These are phyloP conservation scores for Podotricha telesiphe DNA, from an alignment of 2,888 invertebrate species.

Conservation along the genomic window DNA sequence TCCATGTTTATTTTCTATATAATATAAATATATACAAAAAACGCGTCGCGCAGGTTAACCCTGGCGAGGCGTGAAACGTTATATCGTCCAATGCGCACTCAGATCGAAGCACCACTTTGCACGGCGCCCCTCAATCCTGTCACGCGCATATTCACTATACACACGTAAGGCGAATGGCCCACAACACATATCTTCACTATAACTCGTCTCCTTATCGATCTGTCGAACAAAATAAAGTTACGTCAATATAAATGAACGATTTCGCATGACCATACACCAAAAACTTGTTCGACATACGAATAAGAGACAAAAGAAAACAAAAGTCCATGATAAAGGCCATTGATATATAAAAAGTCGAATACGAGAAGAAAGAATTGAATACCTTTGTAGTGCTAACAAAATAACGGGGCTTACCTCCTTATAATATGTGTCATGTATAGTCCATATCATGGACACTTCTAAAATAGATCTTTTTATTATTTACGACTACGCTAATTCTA, in stretches of 20 bases:
- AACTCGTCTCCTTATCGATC: slow-evolving; percentile 77
- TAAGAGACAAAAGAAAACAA: slow-evolving; percentile 82
- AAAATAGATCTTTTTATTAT: slow-evolving; percentile 59
- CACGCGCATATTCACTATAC: slow-evolving; percentile 75
- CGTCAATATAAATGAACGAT: slow-evolving; percentile 63
- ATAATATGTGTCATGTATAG: slow-evolving; percentile 67
- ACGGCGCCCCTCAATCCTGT: slow-evolving; percentile 58
- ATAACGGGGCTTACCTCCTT: slow-evolving; percentile 62
- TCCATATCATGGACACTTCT: slow-evolving; percentile 69
- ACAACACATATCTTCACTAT: slow-evolving; percentile 74
- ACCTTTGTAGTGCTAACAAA: slow-evolving; percentile 52
- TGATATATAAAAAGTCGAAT: slow-evolving; percentile 80
- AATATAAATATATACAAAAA: slow-evolving; percentile 47
- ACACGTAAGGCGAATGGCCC: slow-evolving; percentile 67
- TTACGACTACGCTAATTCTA: slow-evolving; percentile 74
- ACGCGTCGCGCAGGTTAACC: slow-evolving; percentile 48
- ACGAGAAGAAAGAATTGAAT: slow-evolving; percentile 61
- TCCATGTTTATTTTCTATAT: slow-evolving; percentile 65
- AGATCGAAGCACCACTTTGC: slow-evolving; percentile 61
- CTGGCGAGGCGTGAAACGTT: slow-evolving; percentile 50
- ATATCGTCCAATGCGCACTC: slow-evolving; percentile 63
- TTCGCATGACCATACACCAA: slow-evolving; percentile 61
- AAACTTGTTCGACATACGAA: slow-evolving; percentile 71
- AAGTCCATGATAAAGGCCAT: slow-evolving; percentile 81
- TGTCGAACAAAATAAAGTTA: slow-evolving; percentile 73